Percentiles rank a stretch among this genome's conserved stretches.
Evolutionary conservation across 2,113 vertebrate genomes (phyloP).

Genomic region (Phalacrocorax brasilianus): DNA sequence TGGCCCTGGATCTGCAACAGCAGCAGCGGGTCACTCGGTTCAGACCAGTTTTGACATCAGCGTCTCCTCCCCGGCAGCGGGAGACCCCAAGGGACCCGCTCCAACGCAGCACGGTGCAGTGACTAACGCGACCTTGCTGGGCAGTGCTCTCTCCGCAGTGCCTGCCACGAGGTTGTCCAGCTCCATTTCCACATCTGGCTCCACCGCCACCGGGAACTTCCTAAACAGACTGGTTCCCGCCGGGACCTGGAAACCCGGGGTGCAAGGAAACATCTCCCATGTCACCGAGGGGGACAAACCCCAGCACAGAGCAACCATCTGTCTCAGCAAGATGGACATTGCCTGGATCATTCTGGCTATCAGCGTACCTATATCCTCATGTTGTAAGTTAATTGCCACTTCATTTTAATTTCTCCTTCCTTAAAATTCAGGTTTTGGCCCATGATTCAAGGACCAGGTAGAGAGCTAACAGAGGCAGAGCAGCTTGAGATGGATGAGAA

Average conservation of each 20-base stretch:
- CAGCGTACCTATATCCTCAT: conserved; percentile 93
- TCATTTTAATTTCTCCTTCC: neutral
- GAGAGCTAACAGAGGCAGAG: neutral
- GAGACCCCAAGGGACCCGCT: conserved; percentile 41
- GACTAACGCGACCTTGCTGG: conserved; percentile 1
- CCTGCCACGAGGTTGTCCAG: conserved; percentile 61
- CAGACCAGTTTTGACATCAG: conserved; percentile 59
- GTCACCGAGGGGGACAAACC: conserved; percentile 82
- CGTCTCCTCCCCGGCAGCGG: conserved; percentile 48
- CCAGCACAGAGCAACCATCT: conserved; percentile 84
- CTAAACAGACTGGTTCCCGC: conserved; percentile 88
- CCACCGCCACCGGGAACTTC: conserved; percentile 85
- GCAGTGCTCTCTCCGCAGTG: conserved; percentile 8
- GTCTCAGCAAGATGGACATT: conserved; percentile 93
- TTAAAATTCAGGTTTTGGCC: neutral
- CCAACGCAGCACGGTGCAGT: conserved; percentile 6
- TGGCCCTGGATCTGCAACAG: conserved; percentile 53
- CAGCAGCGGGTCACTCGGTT: conserved; percentile 26
- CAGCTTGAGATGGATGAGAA: neutral
- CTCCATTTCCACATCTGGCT: conserved; percentile 74
- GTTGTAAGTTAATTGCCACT: conserved; percentile 85
- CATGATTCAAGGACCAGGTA: neutral
- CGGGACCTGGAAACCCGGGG: conserved; percentile 81
- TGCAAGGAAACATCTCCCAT: conserved; percentile 83
- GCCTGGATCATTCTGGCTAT: conserved; percentile 95